Percentiles rank a stretch among this genome's conserved stretches.
Evolutionary conservation across 2,888 invertebrate species (phyloP).

Genomic region (Ectemnius continuus): DNA sequence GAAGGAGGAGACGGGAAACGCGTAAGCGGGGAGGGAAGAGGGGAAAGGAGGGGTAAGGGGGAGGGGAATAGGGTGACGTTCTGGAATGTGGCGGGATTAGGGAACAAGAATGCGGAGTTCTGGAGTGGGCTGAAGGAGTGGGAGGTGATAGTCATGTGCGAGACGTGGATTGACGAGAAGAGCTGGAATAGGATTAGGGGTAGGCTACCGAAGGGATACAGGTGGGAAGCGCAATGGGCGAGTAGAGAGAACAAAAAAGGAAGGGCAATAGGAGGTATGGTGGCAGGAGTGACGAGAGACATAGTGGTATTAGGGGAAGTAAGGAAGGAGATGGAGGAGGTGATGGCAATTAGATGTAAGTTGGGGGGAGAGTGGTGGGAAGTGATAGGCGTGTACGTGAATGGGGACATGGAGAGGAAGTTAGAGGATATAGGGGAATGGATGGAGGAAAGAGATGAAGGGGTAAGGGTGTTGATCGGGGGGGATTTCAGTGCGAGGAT

Average conservation of each 20-base stretch:
- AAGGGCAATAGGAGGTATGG: slow-evolving; percentile 7
- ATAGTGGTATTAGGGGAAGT: not conserved
- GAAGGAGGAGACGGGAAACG: too few species aligned
- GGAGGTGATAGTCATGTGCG: slow-evolving; percentile 40
- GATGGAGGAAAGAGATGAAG: too few species aligned
- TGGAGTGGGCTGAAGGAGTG: slow-evolving; percentile 36
- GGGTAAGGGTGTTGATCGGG: too few species aligned
- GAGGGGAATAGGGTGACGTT: slow-evolving; percentile 6
- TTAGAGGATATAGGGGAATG: too few species aligned
- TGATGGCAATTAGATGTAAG: too few species aligned
- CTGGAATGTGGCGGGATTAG: slow-evolving; percentile 51
- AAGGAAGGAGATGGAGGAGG: slow-evolving; percentile 9
- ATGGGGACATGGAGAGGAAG: too few species aligned
- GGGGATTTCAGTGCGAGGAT: too few species aligned
- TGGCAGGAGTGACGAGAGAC: slow-evolving; percentile 16
- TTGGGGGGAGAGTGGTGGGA: too few species aligned
- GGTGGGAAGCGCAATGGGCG: slow-evolving; percentile 33
- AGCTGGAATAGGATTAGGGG: slow-evolving; percentile 28
- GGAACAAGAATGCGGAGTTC: slow-evolving; percentile 45
- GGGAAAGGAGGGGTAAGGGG: too few species aligned
- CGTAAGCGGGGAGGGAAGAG: too few species aligned
- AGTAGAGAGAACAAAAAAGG: not conserved
- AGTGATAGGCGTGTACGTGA: too few species aligned
- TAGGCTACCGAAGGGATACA: slow-evolving; percentile 30
- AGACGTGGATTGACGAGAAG: slow-evolving; percentile 52